Percentiles rank a stretch among this genome's conserved stretches.
Evolutionary conservation across 1,140 invertebrate species (phyloP).

Genomic region (Planococcus citri): DNA sequence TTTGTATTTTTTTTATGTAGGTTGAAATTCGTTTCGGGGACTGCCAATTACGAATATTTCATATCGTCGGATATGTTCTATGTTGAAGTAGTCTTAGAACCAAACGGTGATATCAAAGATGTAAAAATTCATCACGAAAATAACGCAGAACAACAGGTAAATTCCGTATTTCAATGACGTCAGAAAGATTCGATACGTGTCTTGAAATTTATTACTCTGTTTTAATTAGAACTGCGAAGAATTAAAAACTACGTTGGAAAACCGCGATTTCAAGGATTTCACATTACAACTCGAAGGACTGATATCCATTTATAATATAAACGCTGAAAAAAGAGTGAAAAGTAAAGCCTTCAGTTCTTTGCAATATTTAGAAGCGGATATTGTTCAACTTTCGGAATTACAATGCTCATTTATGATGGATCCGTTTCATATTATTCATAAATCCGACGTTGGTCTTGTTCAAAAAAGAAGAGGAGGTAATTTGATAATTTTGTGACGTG

Average conservation of each 20-base stretch:
- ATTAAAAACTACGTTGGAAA: slow-evolving; percentile 60
- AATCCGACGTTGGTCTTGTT: slow-evolving; percentile 72
- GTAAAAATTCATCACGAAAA: slow-evolving; percentile 88
- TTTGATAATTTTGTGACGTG: not conserved
- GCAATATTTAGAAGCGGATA: slow-evolving; percentile 80
- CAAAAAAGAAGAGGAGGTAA: slow-evolving; percentile 59
- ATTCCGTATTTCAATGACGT: not conserved
- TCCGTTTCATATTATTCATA: slow-evolving; percentile 73
- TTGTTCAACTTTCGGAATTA: slow-evolving; percentile 69
- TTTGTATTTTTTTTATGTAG: slow-evolving; percentile 35
- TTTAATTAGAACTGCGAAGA: slow-evolving; percentile 66
- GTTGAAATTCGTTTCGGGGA: slow-evolving; percentile 60
- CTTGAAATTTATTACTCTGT: not conserved
- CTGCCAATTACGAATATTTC: slow-evolving; percentile 63
- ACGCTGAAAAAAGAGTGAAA: slow-evolving; percentile 89
- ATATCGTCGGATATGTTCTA: slow-evolving; percentile 96
- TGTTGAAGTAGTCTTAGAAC: slow-evolving; percentile 75
- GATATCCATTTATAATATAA: slow-evolving; percentile 81
- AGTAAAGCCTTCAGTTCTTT: slow-evolving; percentile 84
- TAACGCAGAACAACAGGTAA: slow-evolving; percentile 48
- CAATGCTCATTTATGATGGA: slow-evolving; percentile 64
- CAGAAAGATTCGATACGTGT: not conserved
- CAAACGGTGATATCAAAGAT: slow-evolving; percentile 70
- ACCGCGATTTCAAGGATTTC: slow-evolving; percentile 84
- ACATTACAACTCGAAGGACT: slow-evolving; percentile 82